Percentiles rank a stretch among this genome's conserved stretches.
These are phyloP conservation scores for Ptychadena robeensis DNA, from an alignment of 2,797 vertebrate genomes.

Conservation along the genomic window DNA sequence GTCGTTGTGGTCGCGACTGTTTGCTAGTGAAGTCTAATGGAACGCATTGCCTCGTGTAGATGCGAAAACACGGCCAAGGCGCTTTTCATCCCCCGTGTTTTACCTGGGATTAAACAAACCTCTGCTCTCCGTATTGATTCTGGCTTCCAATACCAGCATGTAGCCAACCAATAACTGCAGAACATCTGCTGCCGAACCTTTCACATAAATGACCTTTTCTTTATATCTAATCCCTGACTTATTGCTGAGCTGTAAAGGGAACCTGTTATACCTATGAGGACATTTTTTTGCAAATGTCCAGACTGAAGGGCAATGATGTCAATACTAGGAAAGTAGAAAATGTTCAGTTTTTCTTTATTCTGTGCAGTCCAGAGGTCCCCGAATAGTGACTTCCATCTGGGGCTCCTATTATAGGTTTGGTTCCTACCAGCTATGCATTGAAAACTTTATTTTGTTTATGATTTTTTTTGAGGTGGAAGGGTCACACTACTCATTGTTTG, in stretches of 20 bases:
- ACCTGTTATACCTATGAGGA: not conserved
- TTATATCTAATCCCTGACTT: not conserved
- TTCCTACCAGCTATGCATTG: no score
- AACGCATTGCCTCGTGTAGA: not conserved
- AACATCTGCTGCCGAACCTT: not conserved
- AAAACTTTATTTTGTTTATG: no score
- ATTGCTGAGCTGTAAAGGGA: no score
- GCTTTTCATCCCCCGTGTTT: not conserved
- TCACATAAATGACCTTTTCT: not conserved
- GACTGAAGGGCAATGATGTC: not conserved
- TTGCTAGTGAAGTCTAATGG: slow-evolving; percentile 1
- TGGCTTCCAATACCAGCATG: not conserved
- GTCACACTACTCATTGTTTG: no score
- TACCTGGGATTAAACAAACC: slow-evolving; percentile 42
- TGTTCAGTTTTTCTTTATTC: no score
- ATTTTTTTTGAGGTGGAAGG: no score
- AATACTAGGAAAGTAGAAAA: no score
- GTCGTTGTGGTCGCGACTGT: slow-evolving; percentile 2
- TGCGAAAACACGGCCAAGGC: slow-evolving; percentile 1
- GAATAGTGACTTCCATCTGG: not conserved
- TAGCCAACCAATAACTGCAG: not conserved
- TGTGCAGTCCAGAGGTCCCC: not conserved
- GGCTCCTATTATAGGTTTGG: no score
- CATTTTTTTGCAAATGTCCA: not conserved
- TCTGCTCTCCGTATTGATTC: not conserved